These are phyloP conservation scores for Brachyhypopomus gauderio DNA, from an alignment of 2,113 vertebrate genomes.

Conservation along the genomic window DNA sequence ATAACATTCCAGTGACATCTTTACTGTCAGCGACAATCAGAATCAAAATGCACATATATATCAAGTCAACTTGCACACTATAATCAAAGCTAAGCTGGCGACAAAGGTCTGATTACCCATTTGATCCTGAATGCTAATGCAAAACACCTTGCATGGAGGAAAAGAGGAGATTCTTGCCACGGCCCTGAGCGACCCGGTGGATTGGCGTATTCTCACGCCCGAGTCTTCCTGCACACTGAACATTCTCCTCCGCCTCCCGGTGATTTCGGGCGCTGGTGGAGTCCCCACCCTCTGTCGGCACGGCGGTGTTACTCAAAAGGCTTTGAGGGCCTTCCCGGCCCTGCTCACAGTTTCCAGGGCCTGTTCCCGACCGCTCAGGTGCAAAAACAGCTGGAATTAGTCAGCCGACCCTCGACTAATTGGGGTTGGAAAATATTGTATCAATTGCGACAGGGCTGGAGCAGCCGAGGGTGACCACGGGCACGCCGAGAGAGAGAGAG, in stretches of 20 bases:
- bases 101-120: background rate
- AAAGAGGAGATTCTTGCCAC: background rate
- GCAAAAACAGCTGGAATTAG: conserved; percentile 82
- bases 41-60: conserved; percentile 6
- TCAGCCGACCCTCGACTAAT: conserved; percentile 77
- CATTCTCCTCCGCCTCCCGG: background rate
- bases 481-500: conserved; percentile 10
- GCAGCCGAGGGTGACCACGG: conserved; percentile 70
- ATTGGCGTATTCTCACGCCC: background rate
- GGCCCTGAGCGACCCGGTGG: background rate
- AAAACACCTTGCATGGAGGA: background rate
- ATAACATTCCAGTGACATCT: conserved; percentile 14
- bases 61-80: background rate
- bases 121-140: background rate
- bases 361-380: conserved; percentile 74
- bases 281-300: conserved; percentile 67
- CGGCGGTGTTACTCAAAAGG: conserved; percentile 62
- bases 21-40: conserved; percentile 7
- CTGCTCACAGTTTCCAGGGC: conserved; percentile 78
- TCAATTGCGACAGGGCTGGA: conserved; percentile 77
- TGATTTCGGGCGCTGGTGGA: background rate
- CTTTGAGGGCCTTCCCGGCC: conserved; percentile 57
- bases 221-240: background rate
- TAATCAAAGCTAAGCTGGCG: background rate
- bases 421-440: conserved; percentile 83